A percentile compares a stretch with the other conserved stretches of the same genome.
phyloP scores from a whole-genome alignment of 2,113 vertebrate genomes.

The Diglossa brunneiventris region DNA sequence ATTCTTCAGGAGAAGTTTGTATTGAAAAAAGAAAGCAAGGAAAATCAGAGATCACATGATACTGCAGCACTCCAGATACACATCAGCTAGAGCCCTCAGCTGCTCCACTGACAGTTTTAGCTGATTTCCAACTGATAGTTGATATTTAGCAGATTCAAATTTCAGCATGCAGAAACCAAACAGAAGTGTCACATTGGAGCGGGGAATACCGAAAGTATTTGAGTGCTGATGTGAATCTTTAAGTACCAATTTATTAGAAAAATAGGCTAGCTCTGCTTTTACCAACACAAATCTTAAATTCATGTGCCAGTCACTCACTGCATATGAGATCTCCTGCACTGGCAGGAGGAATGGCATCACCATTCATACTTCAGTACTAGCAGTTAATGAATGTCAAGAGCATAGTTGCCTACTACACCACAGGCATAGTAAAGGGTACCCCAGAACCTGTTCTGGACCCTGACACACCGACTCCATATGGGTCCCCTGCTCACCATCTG shows the following conservation, averaged over 20 bases:
- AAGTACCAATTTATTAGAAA: background rate
- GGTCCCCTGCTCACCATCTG: rapidly evolving
- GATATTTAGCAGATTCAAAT: background rate
- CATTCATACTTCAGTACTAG: background rate
- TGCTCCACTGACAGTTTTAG: rapidly evolving
- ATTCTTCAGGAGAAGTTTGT: background rate
- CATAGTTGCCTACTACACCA: background rate
- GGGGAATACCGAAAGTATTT: background rate
- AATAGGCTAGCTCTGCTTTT: background rate
- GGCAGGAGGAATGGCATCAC: background rate
- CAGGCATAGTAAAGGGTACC: background rate
- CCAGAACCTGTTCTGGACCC: background rate
- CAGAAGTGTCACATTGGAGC: background rate
- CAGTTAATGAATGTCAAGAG: background rate
- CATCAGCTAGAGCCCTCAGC: rapidly evolving
- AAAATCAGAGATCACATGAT: background rate
- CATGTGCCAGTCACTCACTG: rapidly evolving
- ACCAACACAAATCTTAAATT: background rate
- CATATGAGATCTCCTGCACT: background rate
- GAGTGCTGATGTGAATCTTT: background rate
- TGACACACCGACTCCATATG: rapidly evolving
- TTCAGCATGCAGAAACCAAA: background rate
- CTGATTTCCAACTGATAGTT: background rate
- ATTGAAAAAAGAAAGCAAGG: background rate
- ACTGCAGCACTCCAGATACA: rapidly evolving